These are phyloP conservation scores for Rhincodon typus DNA, from an alignment of 2,797 vertebrate genomes.

Conservation along the genomic window DNA sequence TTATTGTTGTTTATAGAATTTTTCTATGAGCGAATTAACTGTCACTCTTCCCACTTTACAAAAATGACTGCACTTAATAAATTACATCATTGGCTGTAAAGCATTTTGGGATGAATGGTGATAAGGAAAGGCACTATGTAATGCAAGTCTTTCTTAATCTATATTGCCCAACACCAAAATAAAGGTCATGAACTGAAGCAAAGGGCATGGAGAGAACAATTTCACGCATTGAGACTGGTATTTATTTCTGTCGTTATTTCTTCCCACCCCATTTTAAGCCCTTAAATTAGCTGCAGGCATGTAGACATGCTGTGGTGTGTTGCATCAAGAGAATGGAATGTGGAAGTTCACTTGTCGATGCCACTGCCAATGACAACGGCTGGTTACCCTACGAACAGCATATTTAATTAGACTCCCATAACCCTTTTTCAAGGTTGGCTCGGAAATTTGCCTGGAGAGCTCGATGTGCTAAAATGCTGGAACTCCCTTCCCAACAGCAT, in stretches of 20 bases:
- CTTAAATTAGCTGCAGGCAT: constrained; percentile 23
- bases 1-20: not conserved
- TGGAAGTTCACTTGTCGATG: not conserved
- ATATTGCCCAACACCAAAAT: not conserved
- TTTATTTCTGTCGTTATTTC: not conserved
- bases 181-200: not conserved
- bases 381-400: not conserved
- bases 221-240: not conserved
- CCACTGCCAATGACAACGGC: constrained; percentile 6
- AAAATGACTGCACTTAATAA: not conserved
- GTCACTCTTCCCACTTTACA: not conserved
- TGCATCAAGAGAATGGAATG: constrained; percentile 13
- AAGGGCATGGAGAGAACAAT: not conserved
- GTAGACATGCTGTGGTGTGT: not conserved
- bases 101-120: not conserved
- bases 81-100: not conserved
- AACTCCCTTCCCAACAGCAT: too few species aligned
- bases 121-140: not conserved
- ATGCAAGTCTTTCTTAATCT: not conserved
- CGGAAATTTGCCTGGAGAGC: not conserved
- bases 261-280: not conserved
- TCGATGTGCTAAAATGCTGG: too few species aligned
- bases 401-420: not conserved
- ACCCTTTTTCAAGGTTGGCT: not conserved
- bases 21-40: not conserved